Evolutionary conservation across 2,888 invertebrate genomes (phyloP).

Genomic region (Trilocha varians): DNA sequence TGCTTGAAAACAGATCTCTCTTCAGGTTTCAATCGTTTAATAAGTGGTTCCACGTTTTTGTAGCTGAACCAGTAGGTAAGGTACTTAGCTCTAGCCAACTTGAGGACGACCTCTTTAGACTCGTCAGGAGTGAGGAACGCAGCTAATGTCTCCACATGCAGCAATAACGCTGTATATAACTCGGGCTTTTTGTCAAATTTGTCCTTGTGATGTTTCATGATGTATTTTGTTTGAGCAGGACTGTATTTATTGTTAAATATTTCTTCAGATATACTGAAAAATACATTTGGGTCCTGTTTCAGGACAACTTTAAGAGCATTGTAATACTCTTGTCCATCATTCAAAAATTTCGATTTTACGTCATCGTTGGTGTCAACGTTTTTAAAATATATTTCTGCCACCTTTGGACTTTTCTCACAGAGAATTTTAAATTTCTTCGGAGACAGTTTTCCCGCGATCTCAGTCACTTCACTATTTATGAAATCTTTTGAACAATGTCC

Average conservation of each 20-base stretch:
- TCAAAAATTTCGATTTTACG: conserved; percentile 20
- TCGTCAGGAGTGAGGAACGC: conserved; percentile 27
- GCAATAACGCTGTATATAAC: conserved; percentile 30
- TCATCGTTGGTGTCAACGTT: conserved; percentile 20
- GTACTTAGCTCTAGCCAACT: conserved; percentile 35
- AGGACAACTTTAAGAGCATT: conserved; percentile 29
- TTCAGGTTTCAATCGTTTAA: conserved; percentile 17
- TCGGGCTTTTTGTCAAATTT: conserved; percentile 34
- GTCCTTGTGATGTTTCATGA: conserved; percentile 29
- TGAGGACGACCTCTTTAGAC: conserved; percentile 30
- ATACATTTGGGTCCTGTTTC: conserved; percentile 29
- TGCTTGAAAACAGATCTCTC: conserved; percentile 20
- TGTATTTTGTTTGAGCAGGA: conserved; percentile 25
- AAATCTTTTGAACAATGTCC: conserved; percentile 30
- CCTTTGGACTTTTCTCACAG: conserved; percentile 31
- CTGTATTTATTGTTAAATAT: conserved; percentile 26
- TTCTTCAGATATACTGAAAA: conserved; percentile 35
- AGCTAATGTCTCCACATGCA: conserved; percentile 33
- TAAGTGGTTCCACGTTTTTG: conserved; percentile 29
- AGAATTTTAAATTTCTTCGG: conserved; percentile 33
- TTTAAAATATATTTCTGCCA: conserved; percentile 34
- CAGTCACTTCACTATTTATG: conserved; percentile 24
- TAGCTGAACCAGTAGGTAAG: conserved; percentile 31
- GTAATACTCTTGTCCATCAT: conserved; percentile 21
- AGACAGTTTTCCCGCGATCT: conserved; percentile 28